Evolutionary conservation across 1,140 invertebrate genomes (phyloP).

Genomic region (Trachymyrmex cornetzi): DNA sequence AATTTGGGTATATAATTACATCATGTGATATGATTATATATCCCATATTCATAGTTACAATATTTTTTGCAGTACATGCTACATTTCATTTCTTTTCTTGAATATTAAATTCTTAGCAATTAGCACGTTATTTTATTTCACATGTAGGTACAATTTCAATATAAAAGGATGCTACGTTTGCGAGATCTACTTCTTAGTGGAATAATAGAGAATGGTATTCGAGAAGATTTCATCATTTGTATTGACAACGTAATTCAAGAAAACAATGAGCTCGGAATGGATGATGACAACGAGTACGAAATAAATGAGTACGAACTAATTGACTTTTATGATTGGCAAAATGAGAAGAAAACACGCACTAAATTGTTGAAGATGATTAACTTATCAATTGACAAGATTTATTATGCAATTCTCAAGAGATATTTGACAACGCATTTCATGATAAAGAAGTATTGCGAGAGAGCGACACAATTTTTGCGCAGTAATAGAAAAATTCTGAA

Average conservation of each 20-base stretch:
- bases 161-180: neutral
- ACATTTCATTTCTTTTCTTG: neutral
- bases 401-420: neutral
- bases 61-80: neutral
- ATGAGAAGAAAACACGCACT: neutral
- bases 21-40: too few relatives aligned
- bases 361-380: neutral
- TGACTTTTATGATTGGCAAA: slow-evolving; percentile 14
- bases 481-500: neutral
- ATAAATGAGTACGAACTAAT: neutral
- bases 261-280: neutral
- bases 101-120: neutral
- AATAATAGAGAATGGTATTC: neutral
- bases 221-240: neutral
- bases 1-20: too few relatives aligned
- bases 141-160: neutral
- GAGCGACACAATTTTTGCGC: neutral
- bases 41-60: neutral
- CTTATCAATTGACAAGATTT: neutral
- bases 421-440: neutral
- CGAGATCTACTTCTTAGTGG: neutral
- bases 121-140: neutral
- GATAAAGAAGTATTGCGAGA: neutral
- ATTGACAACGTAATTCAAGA: neutral
- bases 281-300: neutral